Evolutionary conservation across 1,140 invertebrate genomes (phyloP), one percentile per base, ranked within the genome.

Genomic region (Lycorma delicatula): DNA sequence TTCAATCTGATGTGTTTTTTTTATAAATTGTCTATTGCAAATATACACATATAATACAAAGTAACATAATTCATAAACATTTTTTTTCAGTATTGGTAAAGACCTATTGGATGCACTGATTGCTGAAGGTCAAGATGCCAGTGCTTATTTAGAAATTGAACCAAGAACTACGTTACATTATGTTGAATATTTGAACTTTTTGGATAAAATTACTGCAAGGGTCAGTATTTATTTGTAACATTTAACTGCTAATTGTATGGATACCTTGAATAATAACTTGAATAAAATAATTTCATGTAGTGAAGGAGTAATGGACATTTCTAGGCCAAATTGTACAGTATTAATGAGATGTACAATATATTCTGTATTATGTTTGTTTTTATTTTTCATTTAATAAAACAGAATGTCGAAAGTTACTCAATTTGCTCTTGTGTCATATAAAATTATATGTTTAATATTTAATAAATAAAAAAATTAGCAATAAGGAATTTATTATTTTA

Each of bases 151-250:
- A n/a, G 74, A 78, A 49, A 74, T 77, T n/a, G 71, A 77, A 44
- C 84, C 84, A 1, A 69, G 72, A 1, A 74, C 77, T 0, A 86
- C 85, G 0, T 67, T 80, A 0, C 82, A 86, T 54, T 83, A 79
- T 65, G 87, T 87, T 0, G 71, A 77, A 27, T 84, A 81, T 60
- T 74, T 90, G 1, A 77, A 78, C 20, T 89, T 86, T 67, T 66
- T 89, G 1, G 85, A 88, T 55, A 71, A 77, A 48, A 77, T 83
- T 26, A 73, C 77, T 56, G 64, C 71, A 25, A 77, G 74, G 66
- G 75, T 77, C 61, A 66, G 69, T 60, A 41, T 9, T 11, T 36
- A 12, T 18, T 36, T 31, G 4, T 36, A 2, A 16, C 16, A 29
- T 29, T 26, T 4, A 16, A 20, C 4, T 44, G n/a, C 22, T 44